These are phyloP conservation scores for Chaitophorus viminalis DNA, from an alignment of 2,888 invertebrate genomes.

Conservation along the genomic window DNA sequence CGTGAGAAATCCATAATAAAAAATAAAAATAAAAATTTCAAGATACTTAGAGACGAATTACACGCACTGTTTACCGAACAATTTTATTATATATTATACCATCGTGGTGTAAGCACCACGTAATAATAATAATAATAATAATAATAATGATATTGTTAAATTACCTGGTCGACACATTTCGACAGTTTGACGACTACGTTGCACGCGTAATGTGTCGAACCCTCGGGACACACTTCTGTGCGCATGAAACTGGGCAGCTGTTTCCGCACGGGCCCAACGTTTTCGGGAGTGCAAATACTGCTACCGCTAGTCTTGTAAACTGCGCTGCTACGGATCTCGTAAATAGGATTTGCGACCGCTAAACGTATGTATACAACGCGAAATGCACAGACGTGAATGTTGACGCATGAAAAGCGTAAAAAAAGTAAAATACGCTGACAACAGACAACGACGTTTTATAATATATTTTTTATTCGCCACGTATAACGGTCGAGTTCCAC, in stretches of 20 bases:
- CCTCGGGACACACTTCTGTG: conserved; percentile 10
- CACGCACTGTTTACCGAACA: no score
- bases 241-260: conserved; percentile 10
- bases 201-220: conserved; percentile 26
- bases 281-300: neutral
- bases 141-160: no score
- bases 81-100: no score
- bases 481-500: no score
- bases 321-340: conserved; percentile 12
- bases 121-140: no score
- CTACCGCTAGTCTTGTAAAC: neutral
- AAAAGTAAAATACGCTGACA: neutral
- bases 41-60: no score
- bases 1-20: no score
- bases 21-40: no score
- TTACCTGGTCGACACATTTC: conserved; percentile 30
- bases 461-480: no score
- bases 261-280: neutral
- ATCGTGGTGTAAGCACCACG: no score
- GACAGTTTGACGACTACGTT: neutral
- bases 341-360: conserved; percentile 18
- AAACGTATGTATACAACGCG: neutral
- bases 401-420: neutral
- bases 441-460: no score
- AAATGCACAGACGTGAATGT: neutral